These are phyloP conservation scores for Drosophila truncata DNA, from an alignment of 1,140 invertebrate species.

Conservation along the genomic window DNA sequence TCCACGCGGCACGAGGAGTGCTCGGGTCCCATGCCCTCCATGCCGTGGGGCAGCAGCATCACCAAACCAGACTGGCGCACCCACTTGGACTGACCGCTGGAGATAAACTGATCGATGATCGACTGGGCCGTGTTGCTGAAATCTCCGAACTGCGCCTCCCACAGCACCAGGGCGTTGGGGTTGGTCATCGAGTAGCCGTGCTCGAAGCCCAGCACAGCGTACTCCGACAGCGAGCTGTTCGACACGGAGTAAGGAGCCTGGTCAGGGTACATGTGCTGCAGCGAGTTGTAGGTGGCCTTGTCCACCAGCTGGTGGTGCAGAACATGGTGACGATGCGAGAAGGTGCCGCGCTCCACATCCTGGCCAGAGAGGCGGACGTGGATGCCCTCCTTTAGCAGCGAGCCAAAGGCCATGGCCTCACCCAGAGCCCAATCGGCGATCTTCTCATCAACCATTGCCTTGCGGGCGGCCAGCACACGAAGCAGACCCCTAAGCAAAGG, in stretches of 20 bases:
- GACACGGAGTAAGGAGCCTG: slow-evolving; percentile 98
- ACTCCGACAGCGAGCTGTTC: slow-evolving; percentile 98
- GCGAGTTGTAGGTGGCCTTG: slow-evolving; percentile 95
- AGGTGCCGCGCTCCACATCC: slow-evolving; percentile 99
- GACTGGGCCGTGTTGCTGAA: slow-evolving; percentile 99
- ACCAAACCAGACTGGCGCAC: slow-evolving; percentile 98
- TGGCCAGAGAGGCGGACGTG: slow-evolving; percentile 98
- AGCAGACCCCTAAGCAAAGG: slow-evolving; percentile 55
- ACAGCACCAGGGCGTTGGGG: slow-evolving; percentile 98
- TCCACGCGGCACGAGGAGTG: slow-evolving; percentile 98
- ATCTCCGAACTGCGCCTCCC: slow-evolving; percentile 99
- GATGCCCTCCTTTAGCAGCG: slow-evolving; percentile 95
- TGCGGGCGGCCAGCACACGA: slow-evolving; percentile 93
- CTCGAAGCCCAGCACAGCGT: slow-evolving; percentile 95
- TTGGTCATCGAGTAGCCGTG: slow-evolving; percentile 99
- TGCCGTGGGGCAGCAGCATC: slow-evolving; percentile 97
- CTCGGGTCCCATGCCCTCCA: slow-evolving; percentile 99
- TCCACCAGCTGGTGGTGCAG: slow-evolving; percentile 98
- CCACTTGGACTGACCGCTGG: slow-evolving; percentile 99
- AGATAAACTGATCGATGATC: slow-evolving; percentile 99
- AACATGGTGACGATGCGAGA: slow-evolving; percentile 97
- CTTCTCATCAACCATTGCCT: slow-evolving; percentile 96
- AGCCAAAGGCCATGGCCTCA: slow-evolving; percentile 99
- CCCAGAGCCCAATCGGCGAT: slow-evolving; percentile 98
- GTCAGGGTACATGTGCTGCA: slow-evolving; percentile 96